Evolutionary conservation across 2,113 vertebrate species (phyloP).

Genomic region (Bucco capensis): DNA sequence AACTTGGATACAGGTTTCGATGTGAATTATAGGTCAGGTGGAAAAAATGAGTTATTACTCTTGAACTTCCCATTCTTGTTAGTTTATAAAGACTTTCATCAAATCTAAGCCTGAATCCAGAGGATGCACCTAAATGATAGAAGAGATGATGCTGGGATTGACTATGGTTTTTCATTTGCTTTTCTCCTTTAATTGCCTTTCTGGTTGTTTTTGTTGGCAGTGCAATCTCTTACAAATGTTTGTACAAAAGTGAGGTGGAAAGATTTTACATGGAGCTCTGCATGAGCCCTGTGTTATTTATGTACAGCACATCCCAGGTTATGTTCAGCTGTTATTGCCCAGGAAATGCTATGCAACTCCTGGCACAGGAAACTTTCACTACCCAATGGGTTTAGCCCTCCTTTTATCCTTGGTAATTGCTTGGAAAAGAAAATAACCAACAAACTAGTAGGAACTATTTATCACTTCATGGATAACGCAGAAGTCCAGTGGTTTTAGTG

Average conservation of each 20-base stretch:
- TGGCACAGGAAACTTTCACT: neutral
- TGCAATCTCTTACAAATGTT: neutral
- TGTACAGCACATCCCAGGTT: neutral
- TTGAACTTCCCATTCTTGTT: neutral
- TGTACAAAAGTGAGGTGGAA: neutral
- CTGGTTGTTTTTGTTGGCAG: neutral
- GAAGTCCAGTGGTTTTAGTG: neutral
- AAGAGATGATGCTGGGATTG: fast-evolving
- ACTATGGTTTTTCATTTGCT: neutral
- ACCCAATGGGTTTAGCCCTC: neutral
- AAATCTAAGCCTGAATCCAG: neutral
- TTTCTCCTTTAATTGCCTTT: neutral
- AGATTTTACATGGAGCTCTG: neutral
- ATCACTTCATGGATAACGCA: neutral
- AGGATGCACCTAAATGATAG: neutral
- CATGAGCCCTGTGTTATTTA: too few species aligned
- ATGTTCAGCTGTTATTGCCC: constrained; percentile 6
- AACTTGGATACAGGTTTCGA: neutral
- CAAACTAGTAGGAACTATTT: neutral
- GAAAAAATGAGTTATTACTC: neutral
- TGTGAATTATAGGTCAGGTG: neutral
- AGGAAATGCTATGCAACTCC: neutral
- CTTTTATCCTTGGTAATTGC: neutral
- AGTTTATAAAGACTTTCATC: neutral
- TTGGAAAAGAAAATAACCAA: neutral